Conservation (phyloP, 2,888 invertebrate species). For the Onthophagus sagittarius region DNA sequence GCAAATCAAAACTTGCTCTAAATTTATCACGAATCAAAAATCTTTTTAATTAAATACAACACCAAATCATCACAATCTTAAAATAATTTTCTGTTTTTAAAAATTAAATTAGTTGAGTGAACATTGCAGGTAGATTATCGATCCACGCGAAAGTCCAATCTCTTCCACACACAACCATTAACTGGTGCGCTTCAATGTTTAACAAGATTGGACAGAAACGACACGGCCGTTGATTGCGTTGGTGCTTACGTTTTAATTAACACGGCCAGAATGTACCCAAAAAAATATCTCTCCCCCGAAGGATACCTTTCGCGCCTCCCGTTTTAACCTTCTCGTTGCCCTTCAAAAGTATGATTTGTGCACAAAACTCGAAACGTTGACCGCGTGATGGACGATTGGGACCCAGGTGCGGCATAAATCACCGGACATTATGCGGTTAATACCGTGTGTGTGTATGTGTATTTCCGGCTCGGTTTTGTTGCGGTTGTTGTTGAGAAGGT, state of each 20-base stretch:
- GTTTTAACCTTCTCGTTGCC: neutral
- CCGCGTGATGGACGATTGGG: constrained; percentile 35
- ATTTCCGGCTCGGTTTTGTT: neutral
- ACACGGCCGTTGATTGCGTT: neutral
- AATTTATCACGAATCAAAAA: no score
- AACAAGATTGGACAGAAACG: neutral
- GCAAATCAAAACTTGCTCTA: no score
- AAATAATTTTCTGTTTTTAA: no score
- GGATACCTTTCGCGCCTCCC: neutral
- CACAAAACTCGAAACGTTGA: constrained; percentile 3
- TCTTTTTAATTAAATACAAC: no score
- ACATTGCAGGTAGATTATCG: no score
- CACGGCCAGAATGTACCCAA: neutral
- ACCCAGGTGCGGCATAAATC: constrained; percentile 38
- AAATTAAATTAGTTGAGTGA: no score
- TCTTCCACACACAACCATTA: neutral
- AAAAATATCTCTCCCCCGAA: neutral
- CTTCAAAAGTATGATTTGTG: constrained; percentile 1
- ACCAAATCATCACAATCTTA: no score
- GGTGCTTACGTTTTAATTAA: constrained; percentile 9
- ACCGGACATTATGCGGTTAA: constrained; percentile 26
- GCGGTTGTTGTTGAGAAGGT: neutral
- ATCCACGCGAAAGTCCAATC: neutral
- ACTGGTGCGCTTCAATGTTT: neutral
- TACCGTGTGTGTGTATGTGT: neutral